Conservation (phyloP, 2,797 vertebrate genomes). For the Ispidina picta region DNA sequence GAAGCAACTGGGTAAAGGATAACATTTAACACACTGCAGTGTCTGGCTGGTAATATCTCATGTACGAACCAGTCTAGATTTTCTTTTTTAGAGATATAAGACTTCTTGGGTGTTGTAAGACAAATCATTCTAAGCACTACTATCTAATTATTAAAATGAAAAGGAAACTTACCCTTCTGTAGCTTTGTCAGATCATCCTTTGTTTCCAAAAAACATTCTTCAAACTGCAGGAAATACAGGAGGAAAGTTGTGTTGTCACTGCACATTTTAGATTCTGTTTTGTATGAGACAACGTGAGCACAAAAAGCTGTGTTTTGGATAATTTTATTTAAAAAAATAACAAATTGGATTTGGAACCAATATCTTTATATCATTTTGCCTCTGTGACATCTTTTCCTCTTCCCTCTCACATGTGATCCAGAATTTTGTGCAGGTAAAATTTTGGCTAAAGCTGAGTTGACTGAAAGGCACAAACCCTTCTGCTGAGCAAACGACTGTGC, state of each 20-base stretch:
- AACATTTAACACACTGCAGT: not conserved
- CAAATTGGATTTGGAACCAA: not conserved
- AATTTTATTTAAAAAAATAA: not conserved
- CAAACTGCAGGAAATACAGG: slow-evolving; percentile 79
- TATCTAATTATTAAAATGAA: not conserved
- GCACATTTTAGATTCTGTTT: not conserved
- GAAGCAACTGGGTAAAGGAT: not conserved
- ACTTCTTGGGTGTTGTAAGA: not conserved
- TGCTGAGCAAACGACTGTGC: not conserved
- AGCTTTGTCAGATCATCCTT: slow-evolving; percentile 81
- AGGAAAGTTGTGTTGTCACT: not conserved
- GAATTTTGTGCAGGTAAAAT: not conserved
- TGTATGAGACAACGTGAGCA: not conserved
- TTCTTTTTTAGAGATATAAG: not conserved
- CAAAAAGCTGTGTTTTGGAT: not conserved
- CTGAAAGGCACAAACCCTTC: not conserved
- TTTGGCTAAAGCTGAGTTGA: not conserved
- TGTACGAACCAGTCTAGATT: not conserved
- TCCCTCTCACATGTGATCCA: not conserved
- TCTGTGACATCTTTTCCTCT: not conserved
- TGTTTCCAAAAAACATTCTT: slow-evolving; percentile 81
- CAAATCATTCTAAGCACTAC: not conserved
- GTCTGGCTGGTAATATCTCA: not conserved
- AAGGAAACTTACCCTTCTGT: slow-evolving; percentile 66
- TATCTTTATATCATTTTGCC: not conserved